These are phyloP conservation scores for Leptinotarsa haldemani DNA, from an alignment of 2,888 invertebrate genomes.

Conservation along the genomic window DNA sequence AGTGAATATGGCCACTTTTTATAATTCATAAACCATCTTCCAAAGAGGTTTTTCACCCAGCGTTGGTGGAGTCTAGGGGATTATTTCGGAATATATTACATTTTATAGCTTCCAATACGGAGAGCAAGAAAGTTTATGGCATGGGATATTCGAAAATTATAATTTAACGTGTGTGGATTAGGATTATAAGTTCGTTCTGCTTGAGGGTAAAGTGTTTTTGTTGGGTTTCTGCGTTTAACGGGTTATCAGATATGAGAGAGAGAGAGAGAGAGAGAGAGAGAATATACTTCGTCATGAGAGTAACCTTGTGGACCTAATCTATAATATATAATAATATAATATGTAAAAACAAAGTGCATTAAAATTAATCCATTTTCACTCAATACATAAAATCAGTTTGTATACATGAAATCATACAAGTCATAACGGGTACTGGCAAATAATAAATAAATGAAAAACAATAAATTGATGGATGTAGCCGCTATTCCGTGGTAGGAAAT, in stretches of 20 bases:
- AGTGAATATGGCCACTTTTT: slow-evolving; percentile 29
- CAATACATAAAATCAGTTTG: too few species aligned
- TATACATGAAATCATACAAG: too few species aligned
- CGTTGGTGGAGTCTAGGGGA: slow-evolving; percentile 36
- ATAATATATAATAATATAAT: too few species aligned
- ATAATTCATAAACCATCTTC: slow-evolving; percentile 36
- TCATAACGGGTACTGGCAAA: too few species aligned
- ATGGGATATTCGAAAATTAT: slow-evolving; percentile 33
- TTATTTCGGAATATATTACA: slow-evolving; percentile 42
- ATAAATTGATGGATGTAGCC: too few species aligned
- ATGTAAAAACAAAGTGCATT: too few species aligned
- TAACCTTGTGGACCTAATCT: too few species aligned
- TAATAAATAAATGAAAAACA: too few species aligned
- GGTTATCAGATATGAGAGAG: background rate
- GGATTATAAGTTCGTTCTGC: slow-evolving; percentile 12
- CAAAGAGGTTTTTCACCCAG: slow-evolving; percentile 36
- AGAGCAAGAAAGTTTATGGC: slow-evolving; percentile 26
- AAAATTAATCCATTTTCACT: too few species aligned
- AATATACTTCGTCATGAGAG: too few species aligned
- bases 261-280: too few species aligned
- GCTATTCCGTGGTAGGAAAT: too few species aligned
- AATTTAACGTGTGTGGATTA: slow-evolving; percentile 26
- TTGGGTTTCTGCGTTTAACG: slow-evolving; percentile 19
- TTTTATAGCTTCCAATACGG: slow-evolving; percentile 30
- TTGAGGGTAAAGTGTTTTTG: background rate